Base-by-base conservation (phyloP, 2,888 invertebrate genomes). In the Euzophera pinguis region DNA sequence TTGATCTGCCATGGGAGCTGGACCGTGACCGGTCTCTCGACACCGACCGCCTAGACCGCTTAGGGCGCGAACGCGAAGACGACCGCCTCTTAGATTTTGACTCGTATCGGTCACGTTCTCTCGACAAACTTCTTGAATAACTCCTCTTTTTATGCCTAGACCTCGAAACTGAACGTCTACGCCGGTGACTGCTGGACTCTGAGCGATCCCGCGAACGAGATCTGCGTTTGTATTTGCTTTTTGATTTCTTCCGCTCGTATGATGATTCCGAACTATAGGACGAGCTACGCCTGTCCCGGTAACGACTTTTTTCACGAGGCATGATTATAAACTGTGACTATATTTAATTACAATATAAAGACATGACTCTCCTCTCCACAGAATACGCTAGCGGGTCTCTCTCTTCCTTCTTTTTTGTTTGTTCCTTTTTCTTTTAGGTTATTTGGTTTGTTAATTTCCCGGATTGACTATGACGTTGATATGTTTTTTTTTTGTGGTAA, bases 261-360 rank as follows among this genome's bases (percentile, higher is more conserved):
- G 90, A 90, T 1, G 89, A 85, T 37, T 83, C 87, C 0, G 90
- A 89, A 64, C 86, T 86, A 47, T 74, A 73, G 1, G 90, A 87
- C 3, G 84, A 77, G 67, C 88, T 88, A 22, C 86, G 78, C 49
- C 74, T 77, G 4, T 89, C 87, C 3, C 90, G 78, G 52, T 84
- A 78, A n/a, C 83, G 79, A 60, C 77, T 82, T 66, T 74, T 88
- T 55, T 90, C 90, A 22, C 90, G 86, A 53, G 90, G 90, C 90
- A 90, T 89, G 52, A 35, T 60, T 27, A 13, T 8, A 13, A 22
- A 22, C 2, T 22, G 3, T 22, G 22, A 22, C 22, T 2, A 22
- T n/a, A n/a, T n/a, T n/a, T n/a, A n/a, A n/a, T n/a, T n/a, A n/a
- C n/a, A n/a, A n/a, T n/a, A n/a, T n/a, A n/a, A n/a, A n/a, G n/a